Evolutionary conservation across 2,888 invertebrate species (phyloP).

Genomic region (Drosophila merina): DNA sequence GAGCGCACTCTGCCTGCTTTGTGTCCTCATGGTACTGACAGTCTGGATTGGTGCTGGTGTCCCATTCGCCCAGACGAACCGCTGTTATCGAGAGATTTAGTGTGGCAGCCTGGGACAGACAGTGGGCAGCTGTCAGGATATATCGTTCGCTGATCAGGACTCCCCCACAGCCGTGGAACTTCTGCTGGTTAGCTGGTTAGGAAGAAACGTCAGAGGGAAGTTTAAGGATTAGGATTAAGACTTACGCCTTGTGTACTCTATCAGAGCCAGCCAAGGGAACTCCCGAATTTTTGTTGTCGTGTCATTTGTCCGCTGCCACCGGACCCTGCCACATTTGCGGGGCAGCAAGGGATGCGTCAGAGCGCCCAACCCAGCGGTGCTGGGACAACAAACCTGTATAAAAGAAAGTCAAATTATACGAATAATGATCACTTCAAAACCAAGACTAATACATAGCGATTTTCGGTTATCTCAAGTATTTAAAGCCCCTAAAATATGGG

Average conservation of each 20-base stretch:
- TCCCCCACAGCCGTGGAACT: constrained; percentile 68
- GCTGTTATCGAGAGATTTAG: constrained; percentile 26
- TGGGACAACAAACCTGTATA: constrained; percentile 61
- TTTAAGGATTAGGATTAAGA: not conserved
- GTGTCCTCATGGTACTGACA: constrained; percentile 43
- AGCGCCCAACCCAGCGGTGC: constrained; percentile 33
- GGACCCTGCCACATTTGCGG: constrained; percentile 48
- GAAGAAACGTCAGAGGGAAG: not conserved
- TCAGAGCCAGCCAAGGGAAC: constrained; percentile 65
- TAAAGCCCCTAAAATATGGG: not conserved
- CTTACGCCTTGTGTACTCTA: constrained; percentile 60
- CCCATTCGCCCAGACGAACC: constrained; percentile 68
- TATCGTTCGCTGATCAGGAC: constrained; percentile 65
- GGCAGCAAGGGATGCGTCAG: constrained; percentile 55
- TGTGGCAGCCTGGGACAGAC: constrained; percentile 30
- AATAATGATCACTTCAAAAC: not conserved
- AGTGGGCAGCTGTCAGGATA: constrained; percentile 65
- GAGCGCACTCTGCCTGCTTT: constrained; percentile 49
- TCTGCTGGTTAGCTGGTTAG: constrained; percentile 47
- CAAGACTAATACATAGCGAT: not conserved
- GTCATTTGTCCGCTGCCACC: constrained; percentile 50
- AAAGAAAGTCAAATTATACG: not conserved
- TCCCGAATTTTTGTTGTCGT: constrained; percentile 61
- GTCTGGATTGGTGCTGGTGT: constrained; percentile 66
- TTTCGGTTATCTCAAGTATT: not conserved